Evolutionary conservation across 2,113 vertebrate genomes (phyloP).

Genomic region (Gymnogyps californianus): DNA sequence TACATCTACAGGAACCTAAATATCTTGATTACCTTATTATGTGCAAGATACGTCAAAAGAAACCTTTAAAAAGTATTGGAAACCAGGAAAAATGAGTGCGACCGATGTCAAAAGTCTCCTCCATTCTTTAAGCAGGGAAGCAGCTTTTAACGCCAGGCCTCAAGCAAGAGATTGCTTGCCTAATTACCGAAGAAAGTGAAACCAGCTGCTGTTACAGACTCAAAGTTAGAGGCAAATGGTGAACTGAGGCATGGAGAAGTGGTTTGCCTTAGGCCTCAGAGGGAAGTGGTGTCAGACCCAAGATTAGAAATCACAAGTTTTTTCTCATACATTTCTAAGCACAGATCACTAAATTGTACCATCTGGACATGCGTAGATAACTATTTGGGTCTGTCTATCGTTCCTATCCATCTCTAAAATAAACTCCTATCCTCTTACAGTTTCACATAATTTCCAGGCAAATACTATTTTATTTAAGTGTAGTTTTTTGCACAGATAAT

Average conservation of each 20-base stretch:
- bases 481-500: neutral
- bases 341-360: neutral
- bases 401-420: slow-evolving; percentile 11
- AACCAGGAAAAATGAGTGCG: neutral
- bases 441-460: neutral
- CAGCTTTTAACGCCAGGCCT: neutral
- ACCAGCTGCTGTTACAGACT: slow-evolving; percentile 31
- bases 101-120: neutral
- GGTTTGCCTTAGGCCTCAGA: slow-evolving; percentile 26
- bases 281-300: neutral
- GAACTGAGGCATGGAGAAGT: slow-evolving; percentile 49
- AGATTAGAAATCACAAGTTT: slow-evolving; percentile 32
- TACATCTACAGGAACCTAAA: neutral
- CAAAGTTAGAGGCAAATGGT: slow-evolving; percentile 22
- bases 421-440: neutral
- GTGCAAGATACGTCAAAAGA: neutral
- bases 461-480: neutral
- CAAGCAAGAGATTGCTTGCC: neutral
- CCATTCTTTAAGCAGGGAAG: neutral
- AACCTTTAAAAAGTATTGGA: neutral
- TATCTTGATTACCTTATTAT: neutral
- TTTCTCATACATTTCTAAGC: neutral
- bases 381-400: neutral
- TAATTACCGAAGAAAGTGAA: slow-evolving; percentile 45
- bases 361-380: slow-evolving; percentile 30